Percentiles rank a stretch among this genome's conserved stretches.
phyloP scores from a whole-genome alignment of 37 sponge, comb jelly and placozoan genomes.

The Bolinopsis microptera region DNA sequence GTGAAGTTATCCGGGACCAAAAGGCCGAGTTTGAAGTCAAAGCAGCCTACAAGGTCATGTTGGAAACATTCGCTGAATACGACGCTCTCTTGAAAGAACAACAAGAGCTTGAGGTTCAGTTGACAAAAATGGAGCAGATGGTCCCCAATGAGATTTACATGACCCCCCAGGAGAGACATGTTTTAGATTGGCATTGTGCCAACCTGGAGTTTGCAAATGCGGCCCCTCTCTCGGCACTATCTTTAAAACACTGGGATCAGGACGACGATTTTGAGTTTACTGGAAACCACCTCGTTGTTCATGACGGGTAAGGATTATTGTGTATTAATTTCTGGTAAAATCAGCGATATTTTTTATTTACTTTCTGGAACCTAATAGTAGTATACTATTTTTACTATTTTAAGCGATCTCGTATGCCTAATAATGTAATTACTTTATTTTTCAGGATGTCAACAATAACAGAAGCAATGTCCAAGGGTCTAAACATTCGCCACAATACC shows the following conservation, averaged over 20 bases:
- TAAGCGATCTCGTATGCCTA: too few species aligned
- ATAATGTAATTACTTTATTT: too few species aligned
- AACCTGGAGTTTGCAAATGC: constrained; percentile 99
- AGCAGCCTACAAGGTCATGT: constrained; percentile 47
- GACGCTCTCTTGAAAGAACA: constrained; percentile 77
- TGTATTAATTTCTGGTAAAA: too few species aligned
- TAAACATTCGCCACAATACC: constrained; percentile 82
- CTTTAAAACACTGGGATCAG: constrained; percentile 98
- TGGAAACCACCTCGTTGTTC: constrained; percentile 81
- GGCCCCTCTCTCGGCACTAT: constrained; percentile 79
- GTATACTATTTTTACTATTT: too few species aligned
- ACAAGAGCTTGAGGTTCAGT: constrained; percentile 78
- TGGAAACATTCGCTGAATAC: constrained; percentile 66
- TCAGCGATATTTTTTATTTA: too few species aligned
- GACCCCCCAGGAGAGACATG: constrained; percentile 84
- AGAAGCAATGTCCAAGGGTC: constrained; percentile 78
- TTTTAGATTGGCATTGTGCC: constrained; percentile 99
- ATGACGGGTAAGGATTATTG: constrained; percentile 76
- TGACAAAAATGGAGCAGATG: constrained; percentile 76
- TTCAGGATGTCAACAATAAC: constrained; percentile 75
- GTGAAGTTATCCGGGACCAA: constrained; percentile 46
- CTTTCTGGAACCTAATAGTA: too few species aligned
- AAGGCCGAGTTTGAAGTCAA: constrained; percentile 57
- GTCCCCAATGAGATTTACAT: constrained; percentile 85
- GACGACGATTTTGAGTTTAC: constrained; percentile 99